Evolutionary conservation across 2,113 vertebrate species (phyloP).

Genomic region (Stegostoma tigrinum): DNA sequence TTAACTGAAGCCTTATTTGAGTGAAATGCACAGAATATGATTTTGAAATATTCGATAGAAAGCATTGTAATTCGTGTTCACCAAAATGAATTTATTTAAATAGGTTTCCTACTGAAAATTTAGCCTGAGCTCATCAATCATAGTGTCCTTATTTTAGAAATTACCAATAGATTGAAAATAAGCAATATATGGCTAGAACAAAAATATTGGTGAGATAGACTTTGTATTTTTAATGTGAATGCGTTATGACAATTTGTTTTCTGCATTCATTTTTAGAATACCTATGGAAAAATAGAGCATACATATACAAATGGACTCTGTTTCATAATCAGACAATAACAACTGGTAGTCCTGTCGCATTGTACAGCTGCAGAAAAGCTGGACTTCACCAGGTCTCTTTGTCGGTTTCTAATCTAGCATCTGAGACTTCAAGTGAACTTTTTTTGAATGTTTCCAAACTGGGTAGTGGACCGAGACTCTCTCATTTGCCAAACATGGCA

Average conservation of each 20-base stretch:
- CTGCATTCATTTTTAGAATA: conserved; percentile 37
- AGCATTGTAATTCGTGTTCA: neutral
- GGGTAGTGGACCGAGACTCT: conserved; percentile 34
- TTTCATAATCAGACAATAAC: conserved; percentile 36
- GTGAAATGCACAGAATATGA: neutral
- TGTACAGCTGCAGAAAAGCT: conserved; percentile 37
- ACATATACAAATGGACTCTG: conserved; percentile 40
- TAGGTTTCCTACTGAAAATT: neutral
- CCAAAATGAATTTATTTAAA: neutral
- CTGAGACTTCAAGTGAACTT: conserved; percentile 36
- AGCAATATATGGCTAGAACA: neutral
- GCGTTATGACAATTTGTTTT: neutral
- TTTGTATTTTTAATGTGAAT: neutral
- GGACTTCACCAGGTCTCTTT: conserved; percentile 39
- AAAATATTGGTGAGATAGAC: neutral
- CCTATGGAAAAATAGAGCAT: conserved; percentile 39
- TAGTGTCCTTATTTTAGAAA: neutral
- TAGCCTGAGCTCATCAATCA: neutral
- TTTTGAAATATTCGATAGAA: neutral
- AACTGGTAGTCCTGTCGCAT: conserved; percentile 38
- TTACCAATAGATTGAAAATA: neutral
- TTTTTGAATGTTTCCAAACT: conserved; percentile 33
- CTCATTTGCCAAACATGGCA: conserved; percentile 31
- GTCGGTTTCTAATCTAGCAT: conserved; percentile 39
- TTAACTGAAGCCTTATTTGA: neutral